Base-by-base conservation (phyloP, 2,113 vertebrate genomes). In the Dunckerocampus dactyliophorus region DNA sequence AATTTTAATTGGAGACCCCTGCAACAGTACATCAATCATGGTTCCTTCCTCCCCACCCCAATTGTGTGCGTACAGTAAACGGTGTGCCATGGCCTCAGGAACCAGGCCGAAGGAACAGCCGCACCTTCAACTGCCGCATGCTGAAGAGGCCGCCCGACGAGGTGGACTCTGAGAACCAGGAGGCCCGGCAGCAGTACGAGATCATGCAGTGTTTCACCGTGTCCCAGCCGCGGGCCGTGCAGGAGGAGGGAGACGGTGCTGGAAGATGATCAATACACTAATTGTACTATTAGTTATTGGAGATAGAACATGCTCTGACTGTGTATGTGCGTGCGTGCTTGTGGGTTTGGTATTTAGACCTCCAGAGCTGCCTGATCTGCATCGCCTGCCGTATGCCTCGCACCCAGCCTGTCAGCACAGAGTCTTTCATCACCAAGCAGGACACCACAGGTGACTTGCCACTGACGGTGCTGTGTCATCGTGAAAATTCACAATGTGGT, bases 121-220 rank as follows among this genome's bases (percentile, higher is more conserved):
- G 94, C 72, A 93, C 93, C n/a, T 98, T 98, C 76, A 95, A 93
- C 92, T 98, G 95, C 84, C 92, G 95, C 69, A 94, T 98, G 93
- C 86, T 98, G 86, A 94, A 95, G 81, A 92, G 95, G 57, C 94
- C 93, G 0, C 94, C 95, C 0, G 94, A 95, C 0, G 93, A 97
- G 83, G 73, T 87, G 0, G 93, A 93, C 6, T 47, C 91, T 0
- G 95, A 96, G 77, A 94, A 93, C 80, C 90, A 88, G 70, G 95
- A 97, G 82, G 93, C 93, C 3, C 91, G 93, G 10, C 95, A 97
- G 82, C 93, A 94, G 62, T 98, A 98, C 9, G 94, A 98, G 86
- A 91, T 94, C 77, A 97, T 98, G 95, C 95, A 97, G 88, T 97
- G 95, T 71, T 96, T 96, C 84, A 94, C 95, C 0, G 93, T 97